These are phyloP conservation scores for Cyprinodon variegatus DNA, from an alignment of 2,113 vertebrate genomes.

Conservation along the genomic window DNA sequence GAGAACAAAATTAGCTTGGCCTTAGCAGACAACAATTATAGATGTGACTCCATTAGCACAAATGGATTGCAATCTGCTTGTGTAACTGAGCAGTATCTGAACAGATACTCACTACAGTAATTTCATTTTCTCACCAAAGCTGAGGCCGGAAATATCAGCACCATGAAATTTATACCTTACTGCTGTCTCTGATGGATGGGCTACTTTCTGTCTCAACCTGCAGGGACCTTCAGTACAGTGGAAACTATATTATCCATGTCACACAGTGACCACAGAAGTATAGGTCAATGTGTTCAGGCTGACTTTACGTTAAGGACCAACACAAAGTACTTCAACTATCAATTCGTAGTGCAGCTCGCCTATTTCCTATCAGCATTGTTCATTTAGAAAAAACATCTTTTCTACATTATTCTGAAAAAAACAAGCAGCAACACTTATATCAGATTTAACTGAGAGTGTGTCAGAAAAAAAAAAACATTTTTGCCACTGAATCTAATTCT, in stretches of 20 bases:
- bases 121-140: conserved; percentile 5
- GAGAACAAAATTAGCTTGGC: not conserved
- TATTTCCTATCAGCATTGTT: not conserved
- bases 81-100: not conserved
- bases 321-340: no score
- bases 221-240: not conserved
- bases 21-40: not conserved
- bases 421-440: not conserved
- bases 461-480: not conserved
- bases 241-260: not conserved
- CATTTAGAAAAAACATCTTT: not conserved
- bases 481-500: not conserved
- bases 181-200: not conserved
- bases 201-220: not conserved
- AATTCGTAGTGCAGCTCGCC: no score
- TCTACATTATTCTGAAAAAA: no score
- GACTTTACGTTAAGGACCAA: no score
- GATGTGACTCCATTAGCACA: conserved; percentile 1
- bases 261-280: not conserved
- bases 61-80: not conserved
- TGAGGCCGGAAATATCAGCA: not conserved
- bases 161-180: not conserved
- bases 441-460: not conserved
- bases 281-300: not conserved
- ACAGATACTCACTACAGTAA: not conserved